A percentile compares a stretch with the other conserved stretches of the same genome.
Evolutionary conservation across 35 echinoderm and acorn worm genomes (phyloP).

Genomic region (Apostichopus parvimensis): DNA sequence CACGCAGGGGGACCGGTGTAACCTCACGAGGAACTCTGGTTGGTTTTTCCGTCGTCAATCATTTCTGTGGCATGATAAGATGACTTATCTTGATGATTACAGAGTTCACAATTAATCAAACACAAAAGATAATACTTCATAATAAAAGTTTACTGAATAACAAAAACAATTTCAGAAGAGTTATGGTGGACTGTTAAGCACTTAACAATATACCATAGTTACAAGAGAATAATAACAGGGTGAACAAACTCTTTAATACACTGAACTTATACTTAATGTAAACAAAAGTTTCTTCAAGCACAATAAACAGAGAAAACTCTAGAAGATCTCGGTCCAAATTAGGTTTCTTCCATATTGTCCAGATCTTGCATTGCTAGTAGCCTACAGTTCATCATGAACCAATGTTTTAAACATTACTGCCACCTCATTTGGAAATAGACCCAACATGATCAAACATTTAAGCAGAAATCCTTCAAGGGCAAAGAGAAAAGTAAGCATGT

Average conservation of each 20-base stretch:
- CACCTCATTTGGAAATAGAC: no score
- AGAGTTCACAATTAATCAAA: not conserved
- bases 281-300: not conserved
- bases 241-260: not conserved
- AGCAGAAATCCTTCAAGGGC: no score
- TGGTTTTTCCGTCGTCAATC: no score
- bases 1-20: no score
- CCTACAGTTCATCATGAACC: no score
- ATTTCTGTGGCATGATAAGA: not conserved
- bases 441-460: no score
- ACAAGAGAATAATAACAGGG: not conserved
- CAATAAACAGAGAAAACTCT: not conserved
- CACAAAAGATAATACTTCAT: not conserved
- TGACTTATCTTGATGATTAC: not conserved
- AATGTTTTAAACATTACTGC: no score
- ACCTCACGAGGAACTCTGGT: no score
- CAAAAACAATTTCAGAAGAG: not conserved
- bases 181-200: not conserved
- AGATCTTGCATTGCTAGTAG: no score
- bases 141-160: not conserved
- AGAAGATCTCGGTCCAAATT: no score
- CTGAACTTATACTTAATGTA: not conserved
- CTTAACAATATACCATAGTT: not conserved
- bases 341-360: no score
- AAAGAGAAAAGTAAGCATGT: no score